These are phyloP conservation scores for Leguminivora glycinivorella DNA, from an alignment of 1,140 invertebrate genomes.

Conservation along the genomic window DNA sequence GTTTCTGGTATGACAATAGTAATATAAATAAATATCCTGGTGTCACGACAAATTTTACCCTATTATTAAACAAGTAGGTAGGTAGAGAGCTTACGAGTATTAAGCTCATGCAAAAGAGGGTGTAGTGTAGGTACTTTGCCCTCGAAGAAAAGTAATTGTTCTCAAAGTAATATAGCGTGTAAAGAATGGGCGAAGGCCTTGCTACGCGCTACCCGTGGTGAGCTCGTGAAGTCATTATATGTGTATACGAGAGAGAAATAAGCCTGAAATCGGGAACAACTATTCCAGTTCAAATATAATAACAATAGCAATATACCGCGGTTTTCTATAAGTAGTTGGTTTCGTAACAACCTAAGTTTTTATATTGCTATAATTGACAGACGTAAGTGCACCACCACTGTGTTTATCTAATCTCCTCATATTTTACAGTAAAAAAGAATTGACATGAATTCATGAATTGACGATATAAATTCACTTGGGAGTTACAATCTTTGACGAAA, in stretches of 20 bases:
- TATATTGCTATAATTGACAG: no score
- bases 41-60: no score
- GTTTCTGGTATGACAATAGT: no score
- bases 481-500: background rate
- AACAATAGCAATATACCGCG: no score
- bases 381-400: no score
- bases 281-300: background rate
- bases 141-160: constrained; percentile 9
- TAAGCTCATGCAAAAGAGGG: background rate
- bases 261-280: background rate
- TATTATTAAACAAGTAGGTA: background rate
- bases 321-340: no score
- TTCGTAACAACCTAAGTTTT: no score
- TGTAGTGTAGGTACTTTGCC: background rate
- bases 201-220: background rate
- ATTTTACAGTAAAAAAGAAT: no score
- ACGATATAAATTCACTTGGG: background rate
- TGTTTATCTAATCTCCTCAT: no score
- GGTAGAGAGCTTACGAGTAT: no score
- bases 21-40: no score
- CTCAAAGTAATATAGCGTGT: constrained; percentile 22
- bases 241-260: background rate
- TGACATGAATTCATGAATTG: background rate
- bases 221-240: background rate
- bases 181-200: constrained; percentile 11